Evolutionary conservation across 1,140 invertebrate genomes (phyloP).

Genomic region (Calosoma granatense): DNA sequence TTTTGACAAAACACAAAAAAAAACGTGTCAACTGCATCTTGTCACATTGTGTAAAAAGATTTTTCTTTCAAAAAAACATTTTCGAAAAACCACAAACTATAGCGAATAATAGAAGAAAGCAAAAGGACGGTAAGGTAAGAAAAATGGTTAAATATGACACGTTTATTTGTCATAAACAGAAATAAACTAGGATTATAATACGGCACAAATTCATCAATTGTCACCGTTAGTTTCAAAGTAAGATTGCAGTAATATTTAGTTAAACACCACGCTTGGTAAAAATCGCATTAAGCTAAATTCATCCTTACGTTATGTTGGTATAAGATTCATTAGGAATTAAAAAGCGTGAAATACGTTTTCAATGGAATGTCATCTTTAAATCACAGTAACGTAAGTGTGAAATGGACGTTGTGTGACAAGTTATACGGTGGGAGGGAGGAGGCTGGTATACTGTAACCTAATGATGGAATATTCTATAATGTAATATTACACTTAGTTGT

Average conservation of each 20-base stretch:
- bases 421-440: too few relatives aligned
- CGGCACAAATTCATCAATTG: neutral
- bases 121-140: neutral
- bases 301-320: neutral
- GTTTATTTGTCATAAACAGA: constrained; percentile 1
- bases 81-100: neutral
- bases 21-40: too few relatives aligned
- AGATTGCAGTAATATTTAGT: neutral
- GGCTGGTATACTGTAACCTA: neutral
- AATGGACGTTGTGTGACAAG: too few relatives aligned
- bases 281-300: neutral
- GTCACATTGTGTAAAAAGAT: too few relatives aligned
- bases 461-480: constrained; percentile 7
- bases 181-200: neutral
- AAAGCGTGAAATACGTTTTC: too few relatives aligned
- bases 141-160: neutral
- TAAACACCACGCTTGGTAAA: neutral
- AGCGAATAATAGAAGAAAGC: too few relatives aligned
- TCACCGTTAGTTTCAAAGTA: neutral
- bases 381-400: too few relatives aligned
- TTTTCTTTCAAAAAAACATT: neutral
- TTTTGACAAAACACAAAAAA: too few relatives aligned
- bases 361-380: neutral
- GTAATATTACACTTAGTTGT: constrained; percentile 6
- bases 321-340: neutral